Conservation (phyloP, 1,140 invertebrate species). For the Achatina immaculata region DNA sequence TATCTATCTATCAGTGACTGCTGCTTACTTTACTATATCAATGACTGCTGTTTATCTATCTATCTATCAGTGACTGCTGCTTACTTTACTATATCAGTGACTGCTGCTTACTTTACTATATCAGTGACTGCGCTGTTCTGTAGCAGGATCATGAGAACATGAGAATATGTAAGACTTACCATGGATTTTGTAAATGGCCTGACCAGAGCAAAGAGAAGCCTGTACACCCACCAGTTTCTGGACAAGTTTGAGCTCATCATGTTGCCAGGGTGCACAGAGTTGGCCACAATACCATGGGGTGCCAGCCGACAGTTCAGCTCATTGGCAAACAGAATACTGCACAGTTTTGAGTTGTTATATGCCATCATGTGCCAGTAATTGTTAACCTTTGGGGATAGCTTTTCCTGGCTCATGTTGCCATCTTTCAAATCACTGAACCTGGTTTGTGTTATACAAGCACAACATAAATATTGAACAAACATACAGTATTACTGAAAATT, state of each 20-base stretch:
- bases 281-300: constrained; percentile 80
- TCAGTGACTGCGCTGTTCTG: no score
- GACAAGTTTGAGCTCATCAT: constrained; percentile 83
- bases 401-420: constrained; percentile 76
- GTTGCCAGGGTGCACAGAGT: constrained; percentile 93
- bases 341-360: constrained; percentile 92
- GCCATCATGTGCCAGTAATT: constrained; percentile 84
- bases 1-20: no score
- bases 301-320: constrained; percentile 76
- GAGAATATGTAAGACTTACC: no score
- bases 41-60: no score
- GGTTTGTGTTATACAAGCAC: no score
- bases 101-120: no score
- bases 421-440: constrained; percentile 79
- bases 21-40: no score
- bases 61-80: no score
- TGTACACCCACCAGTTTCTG: constrained; percentile 87
- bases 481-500: no score
- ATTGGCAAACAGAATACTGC: constrained; percentile 86
- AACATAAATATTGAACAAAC: not conserved
- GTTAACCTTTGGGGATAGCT: constrained; percentile 74
- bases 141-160: no score
- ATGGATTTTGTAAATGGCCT: constrained; percentile 95
- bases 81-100: no score
- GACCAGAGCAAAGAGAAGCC: constrained; percentile 82